Conservation (phyloP, 2,888 invertebrate species). For the Sipha maydis region DNA sequence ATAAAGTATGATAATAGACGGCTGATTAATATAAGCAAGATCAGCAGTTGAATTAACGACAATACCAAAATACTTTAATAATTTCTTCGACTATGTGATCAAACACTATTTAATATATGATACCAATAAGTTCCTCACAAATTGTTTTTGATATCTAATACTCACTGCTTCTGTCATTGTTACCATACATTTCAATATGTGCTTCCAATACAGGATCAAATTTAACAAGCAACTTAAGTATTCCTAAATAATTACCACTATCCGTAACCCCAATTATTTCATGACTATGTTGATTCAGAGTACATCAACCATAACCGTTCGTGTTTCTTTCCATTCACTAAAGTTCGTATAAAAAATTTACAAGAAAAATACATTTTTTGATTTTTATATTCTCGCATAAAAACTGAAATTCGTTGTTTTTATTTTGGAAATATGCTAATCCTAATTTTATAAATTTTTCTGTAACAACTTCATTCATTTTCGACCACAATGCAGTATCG, state of each 20-base stretch:
- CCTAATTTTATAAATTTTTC: too few relatives aligned
- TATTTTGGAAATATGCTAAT: too few relatives aligned
- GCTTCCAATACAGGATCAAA: slow-evolving; percentile 49
- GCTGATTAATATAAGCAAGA: slow-evolving; percentile 64
- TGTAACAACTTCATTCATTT: too few relatives aligned
- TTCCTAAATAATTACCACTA: slow-evolving; percentile 51
- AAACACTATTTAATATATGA: slow-evolving; percentile 21
- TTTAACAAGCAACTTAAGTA: slow-evolving; percentile 41
- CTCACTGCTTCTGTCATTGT: slow-evolving; percentile 32
- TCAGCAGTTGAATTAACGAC: slow-evolving; percentile 56
- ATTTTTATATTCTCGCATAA: too few relatives aligned
- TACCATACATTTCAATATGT: slow-evolving; percentile 44
- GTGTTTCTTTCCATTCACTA: too few relatives aligned
- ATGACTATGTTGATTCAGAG: slow-evolving; percentile 15
- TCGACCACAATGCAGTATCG: too few relatives aligned
- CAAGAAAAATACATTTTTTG: too few relatives aligned
- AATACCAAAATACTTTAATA: slow-evolving; percentile 50
- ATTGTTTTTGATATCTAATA: slow-evolving; percentile 45
- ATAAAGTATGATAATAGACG: slow-evolving; percentile 66
- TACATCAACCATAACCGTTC: too few relatives aligned
- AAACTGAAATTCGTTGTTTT: too few relatives aligned
- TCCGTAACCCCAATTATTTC: slow-evolving; percentile 46
- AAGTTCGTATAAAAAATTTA: too few relatives aligned
- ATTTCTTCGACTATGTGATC: slow-evolving; percentile 41
- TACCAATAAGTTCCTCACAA: too few relatives aligned